phyloP scores from a whole-genome alignment of 2,797 vertebrate genomes.

The Sebastes diploproa region DNA sequence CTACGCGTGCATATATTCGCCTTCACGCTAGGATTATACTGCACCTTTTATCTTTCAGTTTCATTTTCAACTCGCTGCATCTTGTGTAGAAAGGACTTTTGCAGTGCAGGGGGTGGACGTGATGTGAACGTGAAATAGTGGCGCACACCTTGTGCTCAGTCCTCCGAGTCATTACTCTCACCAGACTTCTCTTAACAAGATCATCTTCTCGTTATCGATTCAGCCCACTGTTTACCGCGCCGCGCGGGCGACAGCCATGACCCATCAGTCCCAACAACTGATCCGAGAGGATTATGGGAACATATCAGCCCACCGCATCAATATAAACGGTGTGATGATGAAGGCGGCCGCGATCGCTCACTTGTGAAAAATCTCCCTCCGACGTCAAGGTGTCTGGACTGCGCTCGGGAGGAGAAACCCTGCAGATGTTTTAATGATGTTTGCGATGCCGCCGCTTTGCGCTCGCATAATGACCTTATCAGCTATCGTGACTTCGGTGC shows the following conservation, averaged over 20 bases:
- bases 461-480: constrained; percentile 35
- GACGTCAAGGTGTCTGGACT: background rate
- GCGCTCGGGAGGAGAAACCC: background rate
- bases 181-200: constrained; percentile 48
- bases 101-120: constrained; percentile 31
- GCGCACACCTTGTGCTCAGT: constrained; percentile 20
- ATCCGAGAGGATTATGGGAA: constrained; percentile 44
- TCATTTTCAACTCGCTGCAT: constrained; percentile 48
- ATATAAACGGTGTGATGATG: constrained; percentile 5
- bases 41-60: constrained; percentile 62
- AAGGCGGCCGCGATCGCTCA: background rate
- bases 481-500: background rate
- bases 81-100: constrained; percentile 35
- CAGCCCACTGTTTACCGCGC: constrained; percentile 33
- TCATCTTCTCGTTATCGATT: constrained; percentile 53
- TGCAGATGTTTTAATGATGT: constrained; percentile 37
- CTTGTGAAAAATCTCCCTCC: background rate
- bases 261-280: constrained; percentile 13
- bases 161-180: constrained; percentile 41
- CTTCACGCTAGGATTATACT: constrained; percentile 28
- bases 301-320: constrained; percentile 4
- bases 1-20: constrained; percentile 42
- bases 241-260: background rate
- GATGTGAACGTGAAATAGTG: constrained; percentile 39
- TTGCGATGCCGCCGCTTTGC: background rate